Evolutionary conservation across 2,888 invertebrate genomes (phyloP).

Genomic region (Chorisops tibialis): DNA sequence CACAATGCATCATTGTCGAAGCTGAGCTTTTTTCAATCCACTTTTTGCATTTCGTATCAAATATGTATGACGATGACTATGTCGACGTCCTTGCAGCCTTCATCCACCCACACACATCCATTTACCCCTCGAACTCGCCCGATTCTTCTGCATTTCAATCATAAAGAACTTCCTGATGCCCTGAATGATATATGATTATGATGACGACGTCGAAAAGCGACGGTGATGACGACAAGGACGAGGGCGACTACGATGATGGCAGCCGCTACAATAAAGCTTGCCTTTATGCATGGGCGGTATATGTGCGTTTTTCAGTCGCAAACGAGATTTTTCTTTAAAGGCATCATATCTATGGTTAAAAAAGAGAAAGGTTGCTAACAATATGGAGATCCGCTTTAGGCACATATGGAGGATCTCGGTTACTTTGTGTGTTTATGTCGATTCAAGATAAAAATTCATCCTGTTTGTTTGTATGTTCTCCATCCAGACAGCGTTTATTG

Average conservation of each 20-base stretch:
- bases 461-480: slow-evolving; percentile 11
- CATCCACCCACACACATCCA: not conserved
- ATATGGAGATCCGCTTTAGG: slow-evolving; percentile 12
- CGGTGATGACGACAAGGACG: slow-evolving; percentile 19
- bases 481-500: not conserved
- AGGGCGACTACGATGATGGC: not conserved
- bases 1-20: slow-evolving; percentile 28
- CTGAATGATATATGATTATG: slow-evolving; percentile 28
- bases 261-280: slow-evolving; percentile 5
- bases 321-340: slow-evolving; percentile 18
- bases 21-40: slow-evolving; percentile 17
- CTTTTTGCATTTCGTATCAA: slow-evolving; percentile 1
- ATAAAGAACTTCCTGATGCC: slow-evolving; percentile 29
- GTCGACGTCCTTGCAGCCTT: slow-evolving; percentile 8
- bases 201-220: slow-evolving; percentile 11
- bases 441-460: slow-evolving; percentile 22
- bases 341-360: not conserved
- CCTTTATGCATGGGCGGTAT: not conserved
- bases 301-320: slow-evolving; percentile 1
- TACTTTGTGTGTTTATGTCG: slow-evolving; percentile 17
- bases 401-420: slow-evolving; percentile 14
- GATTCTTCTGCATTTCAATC: slow-evolving; percentile 32
- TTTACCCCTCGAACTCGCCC: not conserved
- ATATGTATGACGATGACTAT: not conserved
- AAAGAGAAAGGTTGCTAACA: not conserved